phyloP scores from a whole-genome alignment of 2,797 vertebrate species.

The Phalloptychus januarius region DNA sequence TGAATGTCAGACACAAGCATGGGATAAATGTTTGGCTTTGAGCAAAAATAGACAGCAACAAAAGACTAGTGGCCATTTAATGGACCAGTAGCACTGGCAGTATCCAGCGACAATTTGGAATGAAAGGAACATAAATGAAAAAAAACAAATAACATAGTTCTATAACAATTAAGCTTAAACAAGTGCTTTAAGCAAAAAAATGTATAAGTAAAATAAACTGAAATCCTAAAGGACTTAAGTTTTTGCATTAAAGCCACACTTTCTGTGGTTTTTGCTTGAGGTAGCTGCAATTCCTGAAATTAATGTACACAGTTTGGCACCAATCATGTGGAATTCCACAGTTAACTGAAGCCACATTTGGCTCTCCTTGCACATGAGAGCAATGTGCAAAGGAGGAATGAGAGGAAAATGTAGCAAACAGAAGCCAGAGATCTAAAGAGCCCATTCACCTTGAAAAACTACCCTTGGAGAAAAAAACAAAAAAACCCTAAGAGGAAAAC shows the following conservation, averaged over 20 bases:
- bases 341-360: constrained; percentile 53
- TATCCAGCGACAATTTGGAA: background rate
- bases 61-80: background rate
- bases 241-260: background rate
- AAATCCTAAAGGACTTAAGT: background rate
- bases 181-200: too few relatives aligned
- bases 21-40: background rate
- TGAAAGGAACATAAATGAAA: background rate
- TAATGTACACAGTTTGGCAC: constrained; percentile 17
- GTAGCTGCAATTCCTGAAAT: constrained; percentile 13
- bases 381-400: constrained; percentile 39
- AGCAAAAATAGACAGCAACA: background rate
- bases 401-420: constrained; percentile 21
- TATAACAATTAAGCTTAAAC: background rate
- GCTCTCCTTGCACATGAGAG: constrained; percentile 52
- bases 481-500: background rate
- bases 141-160: background rate
- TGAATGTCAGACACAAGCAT: background rate
- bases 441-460: constrained; percentile 71
- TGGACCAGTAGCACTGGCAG: background rate
- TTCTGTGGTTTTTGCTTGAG: constrained; percentile 9
- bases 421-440: constrained; percentile 50
- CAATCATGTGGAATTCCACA: constrained; percentile 38
- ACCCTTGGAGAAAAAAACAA: constrained; percentile 10
- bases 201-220: too few relatives aligned